Evolutionary conservation across 1,140 invertebrate genomes (phyloP), one percentile per base, ranked within the genome.

Genomic region (Drosophila persimilis): DNA sequence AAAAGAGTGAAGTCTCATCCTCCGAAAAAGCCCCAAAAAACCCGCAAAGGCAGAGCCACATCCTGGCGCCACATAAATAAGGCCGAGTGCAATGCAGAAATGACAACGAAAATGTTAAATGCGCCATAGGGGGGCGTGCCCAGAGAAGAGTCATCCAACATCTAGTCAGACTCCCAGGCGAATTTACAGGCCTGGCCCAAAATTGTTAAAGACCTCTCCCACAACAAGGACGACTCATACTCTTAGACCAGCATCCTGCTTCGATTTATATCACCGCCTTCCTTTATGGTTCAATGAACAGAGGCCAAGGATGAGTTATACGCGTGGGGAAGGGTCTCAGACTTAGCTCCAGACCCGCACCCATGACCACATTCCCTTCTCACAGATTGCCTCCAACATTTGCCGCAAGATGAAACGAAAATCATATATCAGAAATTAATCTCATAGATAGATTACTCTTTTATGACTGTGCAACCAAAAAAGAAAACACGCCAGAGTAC

Each of bases 31-130:
- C n/a, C 41, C 26, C 13, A 4, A 44, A 58, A 54, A 58, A 39
- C 39, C 43, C 22, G 39, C 46, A 75, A 46, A 35, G 22, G n/a
- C 35, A 74, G 64, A 41, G 20, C 69, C 79, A 84, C 76, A 75
- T 65, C 50, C 77, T 84, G 80, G 80, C 80, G 80, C 80, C 80
- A 85, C 80, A 84, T 84, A 85, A 84, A 84, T 84, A 84, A 84
- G 24, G 24, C 61, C 45, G 44, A 71, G 72, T 85, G 80, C 80
- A 84, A 70, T 72, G 39, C 48, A 69, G 15, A 79, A 80, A 85
- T 85, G 80, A 73, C 80, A 84, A 83, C 79, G 50, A 20, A 58
- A 69, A 64, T 63, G 64, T 73, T 85, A 80, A 85, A 80, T 84
- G 80, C 80, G 71, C 73, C 45, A 55, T 58, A 59, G 80, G 54